phyloP scores from a whole-genome alignment of 2,888 invertebrate genomes.

The Incurvaria masculella region DNA sequence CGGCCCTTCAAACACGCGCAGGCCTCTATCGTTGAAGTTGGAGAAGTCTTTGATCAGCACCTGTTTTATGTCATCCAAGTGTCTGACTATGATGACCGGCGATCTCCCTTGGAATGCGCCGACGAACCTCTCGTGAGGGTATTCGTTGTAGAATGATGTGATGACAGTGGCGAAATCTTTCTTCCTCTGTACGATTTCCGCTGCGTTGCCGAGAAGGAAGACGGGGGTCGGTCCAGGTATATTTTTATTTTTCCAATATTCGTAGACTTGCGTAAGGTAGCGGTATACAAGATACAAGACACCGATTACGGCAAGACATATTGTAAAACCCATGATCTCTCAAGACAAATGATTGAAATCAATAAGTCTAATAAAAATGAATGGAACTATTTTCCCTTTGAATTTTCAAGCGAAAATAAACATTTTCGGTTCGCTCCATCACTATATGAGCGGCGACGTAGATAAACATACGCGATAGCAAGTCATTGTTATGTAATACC shows the following conservation, averaged over 20 bases:
- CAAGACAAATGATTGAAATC: too few species aligned
- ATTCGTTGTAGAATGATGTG: slow-evolving; percentile 24
- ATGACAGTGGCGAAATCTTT: slow-evolving; percentile 20
- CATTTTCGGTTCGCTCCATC: too few species aligned
- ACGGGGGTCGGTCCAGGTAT: slow-evolving; percentile 24
- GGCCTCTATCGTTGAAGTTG: slow-evolving; percentile 26
- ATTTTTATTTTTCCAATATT: slow-evolving; percentile 28
- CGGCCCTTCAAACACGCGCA: slow-evolving; percentile 26
- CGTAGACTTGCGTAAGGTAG: slow-evolving; percentile 27
- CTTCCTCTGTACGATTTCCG: slow-evolving; percentile 20
- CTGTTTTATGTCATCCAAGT: slow-evolving; percentile 29
- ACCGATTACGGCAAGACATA: neutral
- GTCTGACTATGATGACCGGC: slow-evolving; percentile 27
- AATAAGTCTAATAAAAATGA: too few species aligned
- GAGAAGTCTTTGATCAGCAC: slow-evolving; percentile 33
- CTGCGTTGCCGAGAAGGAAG: slow-evolving; percentile 26
- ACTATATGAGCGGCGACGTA: too few species aligned
- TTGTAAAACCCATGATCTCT: too few species aligned
- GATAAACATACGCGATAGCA: too few species aligned
- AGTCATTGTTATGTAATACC: too few species aligned
- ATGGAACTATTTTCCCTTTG: too few species aligned
- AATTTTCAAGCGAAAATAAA: too few species aligned
- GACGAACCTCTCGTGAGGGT: slow-evolving; percentile 28
- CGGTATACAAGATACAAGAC: neutral
- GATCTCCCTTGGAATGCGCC: slow-evolving; percentile 29